Evolutionary conservation across 2,888 invertebrate genomes (phyloP).

Genomic region (Monoplex corrugatus): DNA sequence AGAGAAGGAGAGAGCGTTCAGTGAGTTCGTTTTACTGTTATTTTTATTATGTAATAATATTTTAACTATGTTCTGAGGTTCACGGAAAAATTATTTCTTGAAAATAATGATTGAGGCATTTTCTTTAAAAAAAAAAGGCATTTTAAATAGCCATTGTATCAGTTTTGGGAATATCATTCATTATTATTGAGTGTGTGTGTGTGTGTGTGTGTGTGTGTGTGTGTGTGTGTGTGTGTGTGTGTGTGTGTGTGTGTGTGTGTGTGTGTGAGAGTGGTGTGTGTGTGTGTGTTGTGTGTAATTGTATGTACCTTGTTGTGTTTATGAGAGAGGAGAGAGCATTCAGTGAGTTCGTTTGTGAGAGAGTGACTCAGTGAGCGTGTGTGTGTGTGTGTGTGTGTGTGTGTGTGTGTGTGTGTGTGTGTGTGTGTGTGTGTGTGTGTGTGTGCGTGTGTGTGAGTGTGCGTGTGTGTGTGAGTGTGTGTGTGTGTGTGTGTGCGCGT

Average conservation of each 20-base stretch:
- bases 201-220: conserved; percentile 34
- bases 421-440: background rate
- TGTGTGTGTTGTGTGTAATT: conserved; percentile 27
- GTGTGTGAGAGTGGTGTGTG: background rate
- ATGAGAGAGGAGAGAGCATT: too few species aligned
- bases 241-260: conserved; percentile 45
- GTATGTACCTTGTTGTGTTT: background rate
- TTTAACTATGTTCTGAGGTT: too few species aligned
- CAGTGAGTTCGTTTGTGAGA: background rate
- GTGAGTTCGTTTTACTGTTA: too few species aligned
- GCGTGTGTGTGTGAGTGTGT: background rate
- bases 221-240: conserved; percentile 47
- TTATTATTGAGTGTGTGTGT: too few species aligned
- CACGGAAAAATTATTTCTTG: too few species aligned
- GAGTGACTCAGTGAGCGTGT: conserved; percentile 26
- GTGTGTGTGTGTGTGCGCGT: conserved; percentile 25
- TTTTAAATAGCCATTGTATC: too few species aligned
- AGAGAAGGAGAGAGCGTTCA: too few species aligned
- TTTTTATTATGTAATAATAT: too few species aligned
- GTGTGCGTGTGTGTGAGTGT: background rate
- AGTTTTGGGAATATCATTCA: too few species aligned
- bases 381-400: conserved; percentile 40
- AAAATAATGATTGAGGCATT: too few species aligned
- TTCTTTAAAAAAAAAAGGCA: too few species aligned
- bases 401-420: background rate